Percentiles rank a stretch among this genome's conserved stretches.
phyloP scores from a whole-genome alignment of 2,888 invertebrate species.

The Phania funesta region DNA sequence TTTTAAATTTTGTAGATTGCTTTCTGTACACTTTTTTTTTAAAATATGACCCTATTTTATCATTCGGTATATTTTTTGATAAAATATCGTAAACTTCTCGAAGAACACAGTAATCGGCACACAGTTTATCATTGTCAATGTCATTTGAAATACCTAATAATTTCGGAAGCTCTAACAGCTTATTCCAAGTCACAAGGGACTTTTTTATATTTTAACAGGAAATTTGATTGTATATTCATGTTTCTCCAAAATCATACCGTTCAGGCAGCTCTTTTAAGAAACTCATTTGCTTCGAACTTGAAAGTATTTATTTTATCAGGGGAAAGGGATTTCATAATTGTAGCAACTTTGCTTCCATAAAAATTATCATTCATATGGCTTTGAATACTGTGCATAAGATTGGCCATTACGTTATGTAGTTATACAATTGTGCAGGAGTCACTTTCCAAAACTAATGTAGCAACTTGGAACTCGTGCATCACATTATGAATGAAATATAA shows the following conservation, averaged over 20 bases:
- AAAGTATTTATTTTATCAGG: not conserved
- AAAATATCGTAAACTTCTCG: not conserved
- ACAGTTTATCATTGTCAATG: not conserved
- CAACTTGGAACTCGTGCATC: too few relatives aligned
- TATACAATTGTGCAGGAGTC: too few relatives aligned
- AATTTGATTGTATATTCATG: conserved; percentile 45
- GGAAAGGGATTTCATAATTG: too few relatives aligned
- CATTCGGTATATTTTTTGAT: not conserved
- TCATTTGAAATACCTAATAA: conserved; percentile 17
- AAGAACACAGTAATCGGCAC: not conserved
- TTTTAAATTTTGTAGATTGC: conserved; percentile 35
- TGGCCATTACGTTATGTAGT: conserved; percentile 47
- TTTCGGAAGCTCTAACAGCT: not conserved
- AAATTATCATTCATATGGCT: conserved; percentile 47
- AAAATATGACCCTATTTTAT: not conserved
- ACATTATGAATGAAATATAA: too few relatives aligned
- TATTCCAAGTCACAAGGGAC: conserved; percentile 2
- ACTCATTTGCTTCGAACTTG: too few relatives aligned
- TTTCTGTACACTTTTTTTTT: conserved; percentile 40
- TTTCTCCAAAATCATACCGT: conserved; percentile 37
- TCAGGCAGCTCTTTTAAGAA: not conserved
- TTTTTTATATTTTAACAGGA: conserved; percentile 29
- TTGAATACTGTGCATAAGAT: conserved; percentile 33
- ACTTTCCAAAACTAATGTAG: too few relatives aligned
- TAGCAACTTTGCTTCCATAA: too few relatives aligned